Evolutionary conservation across 2,113 vertebrate genomes (phyloP).

Genomic region (Delphinus delphis): DNA sequence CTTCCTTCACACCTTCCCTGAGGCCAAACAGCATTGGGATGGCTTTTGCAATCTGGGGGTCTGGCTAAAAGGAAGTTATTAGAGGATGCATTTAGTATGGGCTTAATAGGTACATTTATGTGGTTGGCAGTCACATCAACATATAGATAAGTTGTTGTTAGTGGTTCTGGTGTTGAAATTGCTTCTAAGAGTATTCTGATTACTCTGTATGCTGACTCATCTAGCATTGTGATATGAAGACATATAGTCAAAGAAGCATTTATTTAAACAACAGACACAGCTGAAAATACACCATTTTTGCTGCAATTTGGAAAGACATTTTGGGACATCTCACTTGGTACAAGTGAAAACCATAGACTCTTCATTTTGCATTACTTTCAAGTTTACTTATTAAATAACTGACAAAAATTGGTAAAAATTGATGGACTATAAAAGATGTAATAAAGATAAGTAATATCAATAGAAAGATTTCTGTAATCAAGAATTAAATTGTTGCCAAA

Average conservation of each 20-base stretch:
- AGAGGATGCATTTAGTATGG: background rate
- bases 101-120: background rate
- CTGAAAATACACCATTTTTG: background rate
- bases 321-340: background rate
- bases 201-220: background rate
- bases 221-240: background rate
- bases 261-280: conserved; percentile 2
- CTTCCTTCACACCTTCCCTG: background rate
- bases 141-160: background rate
- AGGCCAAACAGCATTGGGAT: fast-evolving
- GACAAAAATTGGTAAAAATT: background rate
- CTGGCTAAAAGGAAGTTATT: background rate
- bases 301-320: background rate
- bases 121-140: background rate
- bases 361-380: background rate
- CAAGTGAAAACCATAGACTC: background rate
- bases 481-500: background rate
- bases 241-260: background rate
- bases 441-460: background rate
- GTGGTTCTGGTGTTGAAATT: background rate
- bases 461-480: background rate
- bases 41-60: background rate
- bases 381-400: background rate
- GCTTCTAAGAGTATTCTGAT: background rate
- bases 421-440: background rate